Evolutionary conservation across 2,888 invertebrate species (phyloP).

Genomic region (Drosophila rellima): DNA sequence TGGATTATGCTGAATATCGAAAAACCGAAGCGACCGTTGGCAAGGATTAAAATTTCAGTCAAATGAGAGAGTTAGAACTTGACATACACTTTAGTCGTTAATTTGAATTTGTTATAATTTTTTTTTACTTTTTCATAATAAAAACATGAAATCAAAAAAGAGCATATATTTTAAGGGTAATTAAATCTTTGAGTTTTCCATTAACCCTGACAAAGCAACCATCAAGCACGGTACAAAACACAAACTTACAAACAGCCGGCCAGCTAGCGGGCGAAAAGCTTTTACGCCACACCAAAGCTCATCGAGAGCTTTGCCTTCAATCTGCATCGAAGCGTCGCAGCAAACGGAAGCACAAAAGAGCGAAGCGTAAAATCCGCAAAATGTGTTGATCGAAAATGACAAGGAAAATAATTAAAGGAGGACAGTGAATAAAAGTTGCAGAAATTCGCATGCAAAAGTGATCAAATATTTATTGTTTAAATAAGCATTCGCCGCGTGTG

Average conservation of each 20-base stretch:
- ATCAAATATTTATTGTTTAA: slow-evolving; percentile 12
- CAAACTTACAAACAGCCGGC: slow-evolving; percentile 38
- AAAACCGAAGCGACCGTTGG: slow-evolving; percentile 68
- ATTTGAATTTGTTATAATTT: slow-evolving; percentile 40
- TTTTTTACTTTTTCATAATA: slow-evolving; percentile 52
- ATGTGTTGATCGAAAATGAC: slow-evolving; percentile 44
- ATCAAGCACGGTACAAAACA: slow-evolving; percentile 30
- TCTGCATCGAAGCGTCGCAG: slow-evolving; percentile 58
- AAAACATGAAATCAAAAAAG: slow-evolving; percentile 11
- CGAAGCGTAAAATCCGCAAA: slow-evolving; percentile 14
- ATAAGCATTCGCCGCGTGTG: slow-evolving; percentile 49
- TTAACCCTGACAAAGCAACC: neutral
- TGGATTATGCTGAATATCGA: slow-evolving; percentile 89
- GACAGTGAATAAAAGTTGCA: slow-evolving; percentile 4
- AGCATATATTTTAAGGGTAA: neutral
- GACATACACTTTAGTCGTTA: slow-evolving; percentile 17
- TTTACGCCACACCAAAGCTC: slow-evolving; percentile 42
- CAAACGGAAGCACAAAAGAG: slow-evolving; percentile 33
- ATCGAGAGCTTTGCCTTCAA: slow-evolving; percentile 33
- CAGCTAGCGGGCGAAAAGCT: slow-evolving; percentile 49
- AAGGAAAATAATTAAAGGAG: slow-evolving; percentile 15
- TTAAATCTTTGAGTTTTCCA: no score
- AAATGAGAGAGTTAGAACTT: slow-evolving; percentile 27
- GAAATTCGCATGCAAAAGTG: slow-evolving; percentile 30
- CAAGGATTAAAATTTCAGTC: slow-evolving; percentile 46